These are phyloP conservation scores for Calameuta filiformis DNA, from an alignment of 2,888 invertebrate genomes.

Conservation along the genomic window DNA sequence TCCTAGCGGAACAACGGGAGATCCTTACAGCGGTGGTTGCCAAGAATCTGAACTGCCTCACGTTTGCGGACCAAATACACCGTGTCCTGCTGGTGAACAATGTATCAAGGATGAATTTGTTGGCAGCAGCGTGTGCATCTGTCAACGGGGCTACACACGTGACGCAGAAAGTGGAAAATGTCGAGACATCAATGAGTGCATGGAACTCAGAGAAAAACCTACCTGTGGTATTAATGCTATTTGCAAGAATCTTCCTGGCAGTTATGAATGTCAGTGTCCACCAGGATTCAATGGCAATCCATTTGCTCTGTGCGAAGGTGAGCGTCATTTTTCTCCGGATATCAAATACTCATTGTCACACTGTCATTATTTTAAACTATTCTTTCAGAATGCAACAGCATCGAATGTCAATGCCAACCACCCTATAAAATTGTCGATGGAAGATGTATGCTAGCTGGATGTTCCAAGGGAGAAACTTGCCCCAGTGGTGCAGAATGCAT, in stretches of 20 bases:
- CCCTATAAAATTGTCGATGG: constrained; percentile 87
- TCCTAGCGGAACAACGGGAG: constrained; percentile 83
- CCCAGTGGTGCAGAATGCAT: constrained; percentile 91
- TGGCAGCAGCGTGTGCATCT: constrained; percentile 87
- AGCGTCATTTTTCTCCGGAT: not conserved
- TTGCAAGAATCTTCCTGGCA: constrained; percentile 92
- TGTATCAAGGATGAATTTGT: constrained; percentile 82
- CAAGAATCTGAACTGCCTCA: constrained; percentile 73
- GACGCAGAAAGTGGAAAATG: constrained; percentile 80
- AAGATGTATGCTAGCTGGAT: constrained; percentile 86
- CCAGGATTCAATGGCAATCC: constrained; percentile 91
- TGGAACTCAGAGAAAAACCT: constrained; percentile 77
- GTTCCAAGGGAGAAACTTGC: constrained; percentile 83
- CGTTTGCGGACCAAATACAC: constrained; percentile 79
- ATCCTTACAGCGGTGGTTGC: constrained; percentile 84
- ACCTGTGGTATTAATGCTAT: constrained; percentile 90
- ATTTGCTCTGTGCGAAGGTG: constrained; percentile 83
- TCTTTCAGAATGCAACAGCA: constrained; percentile 77
- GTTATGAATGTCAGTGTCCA: constrained; percentile 93
- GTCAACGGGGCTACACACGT: constrained; percentile 87
- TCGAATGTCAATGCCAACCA: constrained; percentile 87
- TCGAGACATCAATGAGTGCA: constrained; percentile 88
- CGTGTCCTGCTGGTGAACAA: constrained; percentile 87
- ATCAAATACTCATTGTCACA: not conserved
- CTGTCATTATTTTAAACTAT: not conserved